Evolutionary conservation across 1,140 invertebrate genomes (phyloP).

Genomic region (Atopsyche davidsoni): DNA sequence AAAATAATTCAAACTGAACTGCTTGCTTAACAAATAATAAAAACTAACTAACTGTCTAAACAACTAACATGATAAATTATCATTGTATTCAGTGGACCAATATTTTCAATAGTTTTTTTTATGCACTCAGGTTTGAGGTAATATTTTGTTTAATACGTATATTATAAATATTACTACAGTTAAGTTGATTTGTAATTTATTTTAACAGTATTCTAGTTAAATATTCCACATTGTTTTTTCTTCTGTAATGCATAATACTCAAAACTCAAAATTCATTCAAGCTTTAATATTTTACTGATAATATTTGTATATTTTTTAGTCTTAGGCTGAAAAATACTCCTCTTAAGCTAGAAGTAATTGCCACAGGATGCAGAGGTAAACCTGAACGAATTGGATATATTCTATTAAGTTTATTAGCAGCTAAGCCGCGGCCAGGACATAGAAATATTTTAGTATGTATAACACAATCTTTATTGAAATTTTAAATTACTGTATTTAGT

Average conservation of each 20-base stretch:
- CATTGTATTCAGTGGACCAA: too few relatives aligned
- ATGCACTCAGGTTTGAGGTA: too few relatives aligned
- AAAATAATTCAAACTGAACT: too few relatives aligned
- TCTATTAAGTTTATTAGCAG: slow-evolving; percentile 18
- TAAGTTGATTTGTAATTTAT: not conserved
- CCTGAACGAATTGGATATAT: slow-evolving; percentile 26
- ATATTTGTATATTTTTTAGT: slow-evolving; percentile 15
- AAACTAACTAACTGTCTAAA: too few relatives aligned
- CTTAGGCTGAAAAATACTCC: slow-evolving; percentile 24
- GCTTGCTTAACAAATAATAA: too few relatives aligned
- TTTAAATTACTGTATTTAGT: slow-evolving; percentile 11
- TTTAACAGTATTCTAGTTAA: too few relatives aligned
- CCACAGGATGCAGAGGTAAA: slow-evolving; percentile 1
- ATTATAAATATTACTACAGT: not conserved
- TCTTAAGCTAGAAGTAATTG: slow-evolving; percentile 22
- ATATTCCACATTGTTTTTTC: too few relatives aligned
- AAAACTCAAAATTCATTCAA: too few relatives aligned
- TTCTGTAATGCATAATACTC: too few relatives aligned
- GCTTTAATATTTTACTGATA: not conserved
- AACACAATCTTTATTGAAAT: not conserved
- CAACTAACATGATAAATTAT: too few relatives aligned
- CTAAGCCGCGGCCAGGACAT: slow-evolving; percentile 8
- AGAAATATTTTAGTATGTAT: slow-evolving; percentile 9
- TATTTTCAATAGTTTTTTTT: too few relatives aligned
- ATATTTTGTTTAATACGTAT: not conserved